phyloP scores from a whole-genome alignment of 1,140 invertebrate genomes.

The Calliopsis andreniformis region DNA sequence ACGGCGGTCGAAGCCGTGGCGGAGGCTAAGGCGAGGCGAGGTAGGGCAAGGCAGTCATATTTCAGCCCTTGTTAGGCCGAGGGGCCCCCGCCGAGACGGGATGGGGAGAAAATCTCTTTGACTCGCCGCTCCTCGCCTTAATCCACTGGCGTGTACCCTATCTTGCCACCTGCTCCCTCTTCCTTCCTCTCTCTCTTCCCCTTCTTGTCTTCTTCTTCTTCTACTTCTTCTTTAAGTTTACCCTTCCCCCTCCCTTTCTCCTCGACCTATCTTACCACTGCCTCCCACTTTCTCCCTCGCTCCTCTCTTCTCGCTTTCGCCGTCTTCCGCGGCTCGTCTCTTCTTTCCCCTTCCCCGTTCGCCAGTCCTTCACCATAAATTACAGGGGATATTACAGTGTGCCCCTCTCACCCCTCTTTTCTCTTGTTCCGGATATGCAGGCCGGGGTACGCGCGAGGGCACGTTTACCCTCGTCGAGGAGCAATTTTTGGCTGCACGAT shows the following conservation, averaged over 20 bases:
- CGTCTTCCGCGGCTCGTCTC: background rate
- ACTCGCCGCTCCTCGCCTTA: constrained; percentile 78
- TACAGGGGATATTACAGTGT: constrained; percentile 56
- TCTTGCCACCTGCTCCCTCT: constrained; percentile 77
- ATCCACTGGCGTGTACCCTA: constrained; percentile 74
- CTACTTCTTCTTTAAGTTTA: background rate
- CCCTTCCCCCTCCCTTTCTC: background rate
- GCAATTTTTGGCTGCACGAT: background rate
- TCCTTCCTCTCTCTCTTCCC: constrained; percentile 55
- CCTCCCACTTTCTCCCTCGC: constrained; percentile 13
- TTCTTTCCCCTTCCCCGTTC: constrained; percentile 22
- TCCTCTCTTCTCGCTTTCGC: background rate
- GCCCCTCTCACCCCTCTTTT: constrained; percentile 30
- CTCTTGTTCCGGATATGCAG: constrained; percentile 29
- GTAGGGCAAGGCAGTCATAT: constrained; percentile 76
- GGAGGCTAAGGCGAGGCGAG: constrained; percentile 63
- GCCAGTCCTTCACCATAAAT: constrained; percentile 54
- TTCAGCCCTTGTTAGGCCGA: constrained; percentile 79
- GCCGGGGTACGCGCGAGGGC: background rate
- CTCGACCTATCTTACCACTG: constrained; percentile 17
- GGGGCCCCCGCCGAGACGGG: constrained; percentile 74
- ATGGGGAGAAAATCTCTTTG: constrained; percentile 79
- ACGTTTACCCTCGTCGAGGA: constrained; percentile 17
- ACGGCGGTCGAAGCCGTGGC: constrained; percentile 44
- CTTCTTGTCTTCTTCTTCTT: constrained; percentile 17